phyloP scores from a whole-genome alignment of 2,888 invertebrate species.

The Oxyteleia sp. region DNA sequence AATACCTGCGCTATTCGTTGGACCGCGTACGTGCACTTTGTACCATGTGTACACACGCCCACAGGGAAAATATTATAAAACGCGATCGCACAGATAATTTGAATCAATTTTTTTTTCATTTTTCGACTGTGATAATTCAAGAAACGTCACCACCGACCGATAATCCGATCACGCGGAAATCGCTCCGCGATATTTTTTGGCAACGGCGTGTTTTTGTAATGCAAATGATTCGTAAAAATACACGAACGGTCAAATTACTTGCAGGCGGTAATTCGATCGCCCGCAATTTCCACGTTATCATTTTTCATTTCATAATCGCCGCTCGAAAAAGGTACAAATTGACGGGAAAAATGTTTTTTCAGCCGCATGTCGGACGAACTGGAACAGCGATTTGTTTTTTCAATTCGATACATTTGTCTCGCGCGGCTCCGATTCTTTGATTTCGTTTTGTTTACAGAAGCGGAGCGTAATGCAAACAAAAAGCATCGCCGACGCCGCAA shows the following conservation, averaged over 20 bases:
- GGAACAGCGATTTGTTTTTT: constrained; percentile 2
- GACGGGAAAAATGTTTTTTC: not conserved
- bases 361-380: not conserved
- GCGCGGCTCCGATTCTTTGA: not conserved
- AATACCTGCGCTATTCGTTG: constrained; percentile 50
- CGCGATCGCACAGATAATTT: constrained; percentile 35
- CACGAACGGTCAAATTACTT: no score
- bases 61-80: constrained; percentile 49
- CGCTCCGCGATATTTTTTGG: no score
- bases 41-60: constrained; percentile 8
- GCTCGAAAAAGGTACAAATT: no score
- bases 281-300: no score
- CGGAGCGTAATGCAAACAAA: not conserved
- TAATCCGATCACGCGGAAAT: not conserved
- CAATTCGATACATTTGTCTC: not conserved
- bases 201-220: no score
- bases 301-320: no score
- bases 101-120: constrained; percentile 8
- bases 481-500: constrained; percentile 10
- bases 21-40: constrained; percentile 34
- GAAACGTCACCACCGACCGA: constrained; percentile 5
- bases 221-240: not conserved
- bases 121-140: constrained; percentile 10
- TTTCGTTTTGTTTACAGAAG: constrained; percentile 29
- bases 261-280: no score